phyloP scores from a whole-genome alignment of 2,113 vertebrate genomes.

The Amphilophus citrinellus region DNA sequence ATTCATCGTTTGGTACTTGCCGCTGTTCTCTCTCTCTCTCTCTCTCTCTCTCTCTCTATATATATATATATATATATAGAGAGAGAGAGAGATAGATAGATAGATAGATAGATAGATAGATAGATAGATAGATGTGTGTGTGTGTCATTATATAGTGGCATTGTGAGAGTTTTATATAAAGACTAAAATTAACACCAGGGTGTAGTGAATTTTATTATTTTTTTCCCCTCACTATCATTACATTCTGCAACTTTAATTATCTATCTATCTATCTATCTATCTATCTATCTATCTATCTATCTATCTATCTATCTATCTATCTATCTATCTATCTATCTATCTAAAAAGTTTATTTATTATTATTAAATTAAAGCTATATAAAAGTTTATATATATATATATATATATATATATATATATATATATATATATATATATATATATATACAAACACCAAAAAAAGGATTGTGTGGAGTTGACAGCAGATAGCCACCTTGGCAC shows the following conservation, averaged over 20 bases:
- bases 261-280: not conserved
- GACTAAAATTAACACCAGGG: not conserved
- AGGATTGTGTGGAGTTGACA: not conserved
- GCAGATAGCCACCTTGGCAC: constrained; percentile 25
- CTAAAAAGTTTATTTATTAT: no score
- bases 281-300: not conserved
- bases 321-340: not conserved
- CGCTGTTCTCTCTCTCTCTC: no score
- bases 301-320: no score
- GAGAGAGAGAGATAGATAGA: not conserved
- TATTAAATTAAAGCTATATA: no score
- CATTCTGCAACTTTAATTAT: not conserved
- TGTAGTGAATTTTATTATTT: not conserved
- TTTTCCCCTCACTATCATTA: not conserved
- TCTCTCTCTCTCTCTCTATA: no score
- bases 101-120: not conserved
- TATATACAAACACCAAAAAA: not conserved
- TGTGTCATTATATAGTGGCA: not conserved
- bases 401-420: no score
- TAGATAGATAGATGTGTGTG: no score
- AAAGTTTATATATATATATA: no score
- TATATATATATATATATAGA: not conserved
- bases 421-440: no score
- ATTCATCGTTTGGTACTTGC: not conserved
- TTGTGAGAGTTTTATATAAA: not conserved